Percentiles rank a stretch among this genome's conserved stretches.
phyloP scores from a whole-genome alignment of 37 sponge, comb jelly and placozoan genomes.

The Aplysina aerophoba region DNA sequence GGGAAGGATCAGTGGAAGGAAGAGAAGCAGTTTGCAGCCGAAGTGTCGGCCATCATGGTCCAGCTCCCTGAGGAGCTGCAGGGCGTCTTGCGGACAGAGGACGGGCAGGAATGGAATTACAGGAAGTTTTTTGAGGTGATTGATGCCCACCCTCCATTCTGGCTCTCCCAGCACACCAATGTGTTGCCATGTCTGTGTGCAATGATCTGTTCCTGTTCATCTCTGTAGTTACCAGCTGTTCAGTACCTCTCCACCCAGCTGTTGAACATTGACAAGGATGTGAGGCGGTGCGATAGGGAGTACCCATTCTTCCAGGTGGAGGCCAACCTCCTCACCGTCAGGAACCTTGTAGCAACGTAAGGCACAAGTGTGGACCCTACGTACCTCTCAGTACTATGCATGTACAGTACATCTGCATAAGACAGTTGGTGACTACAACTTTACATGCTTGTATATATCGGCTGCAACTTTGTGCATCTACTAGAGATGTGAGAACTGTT shows the following conservation, averaged over 20 bases:
- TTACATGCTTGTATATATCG: too few species aligned
- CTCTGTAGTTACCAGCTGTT: not conserved
- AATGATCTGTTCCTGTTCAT: not conserved
- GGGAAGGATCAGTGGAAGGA: not conserved
- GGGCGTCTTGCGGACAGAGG: not conserved
- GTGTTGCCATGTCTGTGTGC: too few species aligned
- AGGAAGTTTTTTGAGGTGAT: slow-evolving; percentile 22
- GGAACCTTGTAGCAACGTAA: slow-evolving; percentile 69
- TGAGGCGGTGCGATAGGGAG: slow-evolving; percentile 92
- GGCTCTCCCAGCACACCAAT: too few species aligned
- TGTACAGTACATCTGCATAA: too few species aligned
- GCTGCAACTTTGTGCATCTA: not conserved
- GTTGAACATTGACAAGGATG: slow-evolving; percentile 91
- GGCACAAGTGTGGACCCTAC: not conserved
- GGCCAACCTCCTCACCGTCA: slow-evolving; percentile 56
- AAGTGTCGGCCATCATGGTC: not conserved
- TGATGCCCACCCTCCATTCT: too few species aligned
- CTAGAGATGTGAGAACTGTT: not conserved
- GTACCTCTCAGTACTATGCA: too few species aligned
- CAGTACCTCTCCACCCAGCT: slow-evolving; percentile 57
- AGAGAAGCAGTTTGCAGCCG: not conserved
- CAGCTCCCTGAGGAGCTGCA: slow-evolving; percentile 13
- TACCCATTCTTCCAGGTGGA: slow-evolving; percentile 67
- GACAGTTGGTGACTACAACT: not conserved
- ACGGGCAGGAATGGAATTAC: slow-evolving; percentile 7